Conservation (phyloP, 2,797 vertebrate genomes). For the Leucoraja ocellata region DNA sequence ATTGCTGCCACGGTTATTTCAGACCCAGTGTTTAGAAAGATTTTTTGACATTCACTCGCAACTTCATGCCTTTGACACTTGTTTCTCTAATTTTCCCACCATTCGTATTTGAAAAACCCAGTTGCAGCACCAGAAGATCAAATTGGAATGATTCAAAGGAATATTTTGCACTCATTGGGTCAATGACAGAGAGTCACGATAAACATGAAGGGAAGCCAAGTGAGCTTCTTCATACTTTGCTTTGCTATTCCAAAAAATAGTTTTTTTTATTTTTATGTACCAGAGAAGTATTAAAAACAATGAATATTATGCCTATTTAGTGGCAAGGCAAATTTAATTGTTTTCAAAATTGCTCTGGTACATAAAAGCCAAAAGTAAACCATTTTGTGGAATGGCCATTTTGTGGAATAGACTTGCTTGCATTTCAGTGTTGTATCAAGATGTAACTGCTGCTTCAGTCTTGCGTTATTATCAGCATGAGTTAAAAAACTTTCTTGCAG, state of each 20-base stretch:
- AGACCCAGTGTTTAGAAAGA: too few species aligned
- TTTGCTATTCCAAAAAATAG: background rate
- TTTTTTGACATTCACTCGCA: too few species aligned
- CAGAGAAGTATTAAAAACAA: background rate
- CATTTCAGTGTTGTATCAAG: background rate
- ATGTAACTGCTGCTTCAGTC: background rate
- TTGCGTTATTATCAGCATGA: background rate
- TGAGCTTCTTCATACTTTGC: background rate
- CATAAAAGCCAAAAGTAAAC: too few species aligned
- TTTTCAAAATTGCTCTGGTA: too few species aligned
- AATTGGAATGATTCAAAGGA: background rate
- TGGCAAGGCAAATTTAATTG: background rate
- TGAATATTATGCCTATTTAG: too few species aligned
- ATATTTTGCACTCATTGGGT: background rate
- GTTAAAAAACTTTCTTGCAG: background rate
- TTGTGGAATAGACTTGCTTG: too few species aligned
- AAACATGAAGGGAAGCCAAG: background rate
- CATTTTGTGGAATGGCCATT: too few species aligned
- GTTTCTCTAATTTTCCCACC: too few species aligned
- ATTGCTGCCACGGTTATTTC: too few species aligned
- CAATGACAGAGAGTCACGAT: background rate
- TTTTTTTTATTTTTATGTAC: background rate
- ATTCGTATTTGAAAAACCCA: background rate
- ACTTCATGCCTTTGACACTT: too few species aligned
- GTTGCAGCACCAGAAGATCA: background rate